Base-by-base conservation (phyloP, 2,888 invertebrate species). In the Malachius bipustulatus region DNA sequence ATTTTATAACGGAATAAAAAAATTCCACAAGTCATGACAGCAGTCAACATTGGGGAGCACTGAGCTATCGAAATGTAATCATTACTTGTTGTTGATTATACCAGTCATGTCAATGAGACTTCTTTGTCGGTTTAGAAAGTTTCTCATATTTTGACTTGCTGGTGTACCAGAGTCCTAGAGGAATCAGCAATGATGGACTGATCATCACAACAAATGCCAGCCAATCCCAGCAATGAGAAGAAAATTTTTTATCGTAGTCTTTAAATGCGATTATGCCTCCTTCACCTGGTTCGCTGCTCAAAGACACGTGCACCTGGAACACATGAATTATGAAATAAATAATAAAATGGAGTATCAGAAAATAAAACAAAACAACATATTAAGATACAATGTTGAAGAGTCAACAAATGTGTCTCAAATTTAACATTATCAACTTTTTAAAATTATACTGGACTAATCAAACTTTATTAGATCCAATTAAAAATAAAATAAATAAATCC, bases 151-250 rank as follows among this genome's bases (percentile, higher is more conserved):
- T 93, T 60, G 79, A 81, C 64, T 94, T 94, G 55, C 93, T 93
- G 14, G 84, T 81, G 65, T 77, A 90, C 94, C 96, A 97, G 42
- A 97, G 70, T 19, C 82, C 77, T 61, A 90, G 88, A 38, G 96
- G 96, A 59, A 97, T 91, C 28, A 83, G 85, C 30, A 97, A 69
- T 2, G 94, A 91, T 3, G 96, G 94, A 43, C 94, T 69, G 14
- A 93, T 88, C 91, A 98, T 93, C 36, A 97, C 77, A 19, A 90
- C 90, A 57, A 98, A 98, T 14, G 93, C 89, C 35, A 82, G 71
- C 98, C 97, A 98, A 65, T 96, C 96, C 41, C 91, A 83, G 59
- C 89, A 82, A 66, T 96, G 96, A 0, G 94, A 90, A 2, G 96
- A 96, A 68, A 94, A 96, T 57, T 90, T 87, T 64, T 91, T 85